Base-by-base conservation (phyloP, 2,797 vertebrate species). In the Scyliorhinus canicula region DNA sequence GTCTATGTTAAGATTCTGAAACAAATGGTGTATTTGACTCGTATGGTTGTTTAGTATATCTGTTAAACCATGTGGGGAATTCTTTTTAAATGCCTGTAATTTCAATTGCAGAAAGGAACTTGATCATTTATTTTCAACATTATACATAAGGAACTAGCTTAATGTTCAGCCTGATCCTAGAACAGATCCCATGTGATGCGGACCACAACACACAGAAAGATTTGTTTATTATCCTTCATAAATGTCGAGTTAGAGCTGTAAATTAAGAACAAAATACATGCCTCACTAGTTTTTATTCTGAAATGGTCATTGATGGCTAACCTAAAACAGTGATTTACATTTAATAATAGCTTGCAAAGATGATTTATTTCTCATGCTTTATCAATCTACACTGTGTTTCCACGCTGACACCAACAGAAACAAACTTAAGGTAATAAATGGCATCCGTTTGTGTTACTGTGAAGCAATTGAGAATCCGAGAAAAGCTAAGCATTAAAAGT, bases 241-340 rank as follows among this genome's bases (percentile, higher is more conserved):
- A 94, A 94, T 35, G 67, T 55, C 44, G 8, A 74, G 93, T 94
- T 35, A 94, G 28, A 94, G 93, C 47, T 94, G 93, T 74, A 74
- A 94, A 94, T 94, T 94, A 69, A 94, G 67, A 52, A 31, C 67
- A 74, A 94, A 94, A 94, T 94, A 94, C 47, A 94, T 94, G 67
- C 65, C 93, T 94, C 93, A 94, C 93, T 71, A 94, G 65, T 74
- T 74, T 69, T 94, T 52, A 94, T 74, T 74, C 47, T 35, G 35
- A 63, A 91, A 91, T 63, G 50, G 67, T 94, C 93, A 94, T 71
- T 24, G 67, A 94, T 52, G 67, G 93, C 31, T 50, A 94, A 94
- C 14, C 67, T 71, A 74, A 71, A 74, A 52, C 93, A 52, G 47
- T 69, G 93, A 94, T 94, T 94, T 94, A 94, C 50, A 94, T 71